These are phyloP conservation scores for Tor tambroides DNA, from an alignment of 2,113 vertebrate species.

Conservation along the genomic window DNA sequence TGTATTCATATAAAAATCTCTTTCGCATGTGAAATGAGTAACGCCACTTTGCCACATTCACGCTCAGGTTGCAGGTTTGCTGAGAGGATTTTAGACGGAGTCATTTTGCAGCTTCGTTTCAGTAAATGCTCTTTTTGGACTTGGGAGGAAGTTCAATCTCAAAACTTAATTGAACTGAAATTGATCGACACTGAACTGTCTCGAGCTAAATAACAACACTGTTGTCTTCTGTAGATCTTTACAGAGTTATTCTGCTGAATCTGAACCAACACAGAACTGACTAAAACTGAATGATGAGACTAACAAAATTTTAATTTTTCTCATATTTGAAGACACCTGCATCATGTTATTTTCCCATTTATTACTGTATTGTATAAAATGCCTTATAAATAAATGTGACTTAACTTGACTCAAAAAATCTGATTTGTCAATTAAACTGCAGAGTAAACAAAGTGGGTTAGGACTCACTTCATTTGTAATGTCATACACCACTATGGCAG, in stretches of 20 bases:
- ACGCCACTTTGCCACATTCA: not conserved
- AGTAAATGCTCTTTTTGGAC: not conserved
- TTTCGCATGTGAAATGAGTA: not conserved
- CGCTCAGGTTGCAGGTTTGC: not conserved
- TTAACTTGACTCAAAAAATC: not conserved
- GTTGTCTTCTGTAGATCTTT: too few relatives aligned
- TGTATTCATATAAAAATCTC: not conserved
- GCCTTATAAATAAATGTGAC: too few relatives aligned
- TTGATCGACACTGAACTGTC: not conserved
- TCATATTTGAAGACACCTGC: too few relatives aligned
- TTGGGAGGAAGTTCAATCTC: not conserved
- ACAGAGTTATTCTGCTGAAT: too few relatives aligned
- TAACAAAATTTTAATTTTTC: too few relatives aligned
- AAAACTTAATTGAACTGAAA: not conserved
- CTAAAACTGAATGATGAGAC: too few relatives aligned
- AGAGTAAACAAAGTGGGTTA: not conserved
- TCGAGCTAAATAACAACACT: not conserved
- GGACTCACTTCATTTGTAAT: constrained; percentile 94
- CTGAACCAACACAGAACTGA: too few relatives aligned
- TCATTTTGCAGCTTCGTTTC: not conserved
- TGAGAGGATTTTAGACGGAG: not conserved
- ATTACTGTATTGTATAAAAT: too few relatives aligned
- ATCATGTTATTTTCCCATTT: too few relatives aligned
- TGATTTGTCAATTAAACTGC: too few relatives aligned
- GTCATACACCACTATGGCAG: constrained; percentile 98